Percentiles rank a stretch among this genome's conserved stretches.
Conservation (phyloP, 2,888 invertebrate genomes). For the Idaea straminata region DNA sequence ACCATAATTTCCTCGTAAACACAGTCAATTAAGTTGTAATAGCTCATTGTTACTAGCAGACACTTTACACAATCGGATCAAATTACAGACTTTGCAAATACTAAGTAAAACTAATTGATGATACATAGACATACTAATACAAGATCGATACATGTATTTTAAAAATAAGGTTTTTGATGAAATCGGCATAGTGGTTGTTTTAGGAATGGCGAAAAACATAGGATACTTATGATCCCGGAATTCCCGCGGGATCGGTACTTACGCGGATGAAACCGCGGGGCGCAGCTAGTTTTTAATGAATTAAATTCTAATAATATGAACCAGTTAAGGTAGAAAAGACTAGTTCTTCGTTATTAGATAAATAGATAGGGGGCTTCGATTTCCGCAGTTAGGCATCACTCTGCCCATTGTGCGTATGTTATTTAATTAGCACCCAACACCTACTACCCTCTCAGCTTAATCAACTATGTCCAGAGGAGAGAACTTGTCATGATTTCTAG, state of each 20-base stretch:
- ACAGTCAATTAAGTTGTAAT: conserved; percentile 43
- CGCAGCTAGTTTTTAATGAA: conserved; percentile 1
- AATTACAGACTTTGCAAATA: conserved; percentile 24
- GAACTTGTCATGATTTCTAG: too few relatives aligned
- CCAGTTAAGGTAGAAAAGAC: too few relatives aligned
- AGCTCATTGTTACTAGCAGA: conserved; percentile 41
- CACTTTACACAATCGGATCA: conserved; percentile 14
- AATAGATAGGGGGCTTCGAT: too few relatives aligned
- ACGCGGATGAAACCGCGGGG: neutral
- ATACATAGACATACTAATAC: neutral
- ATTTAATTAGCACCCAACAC: too few relatives aligned
- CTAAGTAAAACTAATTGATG: conserved; percentile 4
- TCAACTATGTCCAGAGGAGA: too few relatives aligned
- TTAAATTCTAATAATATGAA: too few relatives aligned
- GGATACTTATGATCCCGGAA: conserved; percentile 1
- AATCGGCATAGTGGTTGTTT: too few relatives aligned
- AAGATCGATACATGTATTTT: neutral
- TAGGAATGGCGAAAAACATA: neutral
- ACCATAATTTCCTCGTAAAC: conserved; percentile 39
- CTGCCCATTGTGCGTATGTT: too few relatives aligned
- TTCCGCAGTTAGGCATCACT: too few relatives aligned
- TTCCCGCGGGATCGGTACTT: neutral
- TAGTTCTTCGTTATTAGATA: too few relatives aligned
- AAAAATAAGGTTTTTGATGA: too few relatives aligned
- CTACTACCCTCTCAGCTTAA: too few relatives aligned